Evolutionary conservation across 2,888 invertebrate genomes (phyloP), one percentile per base, ranked within the genome.

Genomic region (Amphipyra tragopoginis): DNA sequence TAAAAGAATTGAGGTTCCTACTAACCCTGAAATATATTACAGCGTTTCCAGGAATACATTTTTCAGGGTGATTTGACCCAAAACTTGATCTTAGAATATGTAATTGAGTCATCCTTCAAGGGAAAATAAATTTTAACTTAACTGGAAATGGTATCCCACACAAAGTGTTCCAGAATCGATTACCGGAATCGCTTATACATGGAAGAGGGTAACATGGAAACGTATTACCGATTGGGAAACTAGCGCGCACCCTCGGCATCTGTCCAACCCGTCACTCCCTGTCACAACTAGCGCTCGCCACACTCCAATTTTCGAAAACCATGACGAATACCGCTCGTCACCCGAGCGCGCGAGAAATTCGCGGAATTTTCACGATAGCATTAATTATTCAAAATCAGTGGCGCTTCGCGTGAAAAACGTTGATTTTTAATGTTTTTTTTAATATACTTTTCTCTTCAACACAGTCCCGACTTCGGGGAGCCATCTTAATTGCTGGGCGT

Each of bases 401-500:
- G 65, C 57, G 73, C 72, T 83, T 85, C 75, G 63, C 72, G 77
- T 67, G 77, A 84, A 84, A 82, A 77, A 39, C 33, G 52, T 42
- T 36, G 10, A 36, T 36, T 36, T 36, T 36, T 10, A 36, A 10
- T 77, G 73, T 51, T 75, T 72, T 78, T 82, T 84, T 81, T 79
- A 72, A 78, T 82, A 81, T 79, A 77, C 83, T 80, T 85, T 83
- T 76, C 70, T 81, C 82, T 73, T 77, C 77, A 86, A 86, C 88
- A 83, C 82, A 74, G 79, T 64, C 80, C 79, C 73, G 77, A 65
- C 80, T 84, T 79, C 79, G 75, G 77, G 68, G 81, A 82, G 81
- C 75, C 81, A 69, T 86, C 81, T 89, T 87, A 87, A 90, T 91
- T 90, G 86, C 81, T 72, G 65, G 68, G 65, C 77, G 84, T 80